Conservation (phyloP, 2,888 invertebrate genomes). For the Xestoiulus laeticollis region DNA sequence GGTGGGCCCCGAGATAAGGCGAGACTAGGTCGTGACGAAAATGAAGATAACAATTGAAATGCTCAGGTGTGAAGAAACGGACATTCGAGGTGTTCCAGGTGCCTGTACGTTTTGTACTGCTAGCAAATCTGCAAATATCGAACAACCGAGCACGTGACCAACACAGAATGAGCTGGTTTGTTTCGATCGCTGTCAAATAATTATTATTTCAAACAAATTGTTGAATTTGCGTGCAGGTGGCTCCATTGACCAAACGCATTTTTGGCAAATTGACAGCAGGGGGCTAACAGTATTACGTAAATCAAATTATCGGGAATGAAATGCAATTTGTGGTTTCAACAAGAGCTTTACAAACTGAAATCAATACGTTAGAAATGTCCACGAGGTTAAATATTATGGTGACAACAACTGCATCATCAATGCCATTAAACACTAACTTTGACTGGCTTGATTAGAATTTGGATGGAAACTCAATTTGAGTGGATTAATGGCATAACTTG, state of each 20-base stretch:
- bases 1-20: constrained; percentile 4
- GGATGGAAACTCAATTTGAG: too few relatives aligned
- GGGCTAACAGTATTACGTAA: not conserved
- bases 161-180: not conserved
- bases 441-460: not conserved
- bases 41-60: not conserved
- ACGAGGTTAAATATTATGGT: not conserved
- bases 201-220: not conserved
- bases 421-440: not conserved
- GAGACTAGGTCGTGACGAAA: not conserved
- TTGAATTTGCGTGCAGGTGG: not conserved
- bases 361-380: not conserved
- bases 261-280: not conserved
- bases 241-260: not conserved
- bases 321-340: not conserved
- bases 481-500: too few relatives aligned
- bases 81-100: not conserved
- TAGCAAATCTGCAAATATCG: not conserved
- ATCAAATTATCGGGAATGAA: not conserved
- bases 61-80: not conserved
- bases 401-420: not conserved
- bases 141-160: not conserved
- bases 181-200: not conserved
- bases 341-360: not conserved
- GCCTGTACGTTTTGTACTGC: not conserved